A percentile compares a stretch with the other conserved stretches of the same genome.
Conservation (phyloP, 37 sponge, comb jelly and placozoan genomes). For the Bolinopsis microptera region DNA sequence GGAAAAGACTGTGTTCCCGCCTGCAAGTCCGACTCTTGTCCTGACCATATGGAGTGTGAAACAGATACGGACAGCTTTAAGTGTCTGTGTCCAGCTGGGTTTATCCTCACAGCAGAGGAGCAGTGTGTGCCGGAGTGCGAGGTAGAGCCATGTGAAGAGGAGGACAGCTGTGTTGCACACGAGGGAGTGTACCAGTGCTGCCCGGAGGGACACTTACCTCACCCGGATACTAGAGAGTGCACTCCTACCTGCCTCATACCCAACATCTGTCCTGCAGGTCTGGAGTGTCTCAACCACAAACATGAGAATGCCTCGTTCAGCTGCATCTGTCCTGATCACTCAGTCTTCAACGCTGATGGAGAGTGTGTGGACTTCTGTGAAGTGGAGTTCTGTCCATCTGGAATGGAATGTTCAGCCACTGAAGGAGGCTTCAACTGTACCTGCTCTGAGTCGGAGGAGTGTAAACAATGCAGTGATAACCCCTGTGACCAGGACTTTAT, state of each 20-base stretch:
- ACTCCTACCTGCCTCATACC: not conserved
- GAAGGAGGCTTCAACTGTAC: not conserved
- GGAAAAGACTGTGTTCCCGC: not conserved
- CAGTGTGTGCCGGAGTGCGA: conserved; percentile 9
- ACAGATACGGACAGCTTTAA: not conserved
- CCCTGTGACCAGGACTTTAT: not conserved
- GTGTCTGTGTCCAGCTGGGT: conserved; percentile 12
- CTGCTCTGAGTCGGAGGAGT: not conserved
- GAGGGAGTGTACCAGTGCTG: conserved; percentile 14
- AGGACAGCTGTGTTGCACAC: not conserved
- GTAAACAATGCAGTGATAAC: not conserved
- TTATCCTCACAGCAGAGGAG: not conserved
- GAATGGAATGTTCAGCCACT: not conserved
- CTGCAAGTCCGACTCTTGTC: not conserved
- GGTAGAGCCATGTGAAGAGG: not conserved
- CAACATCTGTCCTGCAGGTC: not conserved
- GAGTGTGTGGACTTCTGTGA: conserved; percentile 13
- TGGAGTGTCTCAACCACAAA: not conserved
- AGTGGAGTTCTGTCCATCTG: not conserved
- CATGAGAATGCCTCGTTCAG: not conserved
- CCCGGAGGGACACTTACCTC: not conserved
- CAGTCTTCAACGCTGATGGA: not conserved
- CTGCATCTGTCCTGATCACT: not conserved
- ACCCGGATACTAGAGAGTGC: not conserved
- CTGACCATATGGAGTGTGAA: not conserved